phyloP scores from a whole-genome alignment of 2,113 vertebrate genomes.

The Hemicordylus capensis region DNA sequence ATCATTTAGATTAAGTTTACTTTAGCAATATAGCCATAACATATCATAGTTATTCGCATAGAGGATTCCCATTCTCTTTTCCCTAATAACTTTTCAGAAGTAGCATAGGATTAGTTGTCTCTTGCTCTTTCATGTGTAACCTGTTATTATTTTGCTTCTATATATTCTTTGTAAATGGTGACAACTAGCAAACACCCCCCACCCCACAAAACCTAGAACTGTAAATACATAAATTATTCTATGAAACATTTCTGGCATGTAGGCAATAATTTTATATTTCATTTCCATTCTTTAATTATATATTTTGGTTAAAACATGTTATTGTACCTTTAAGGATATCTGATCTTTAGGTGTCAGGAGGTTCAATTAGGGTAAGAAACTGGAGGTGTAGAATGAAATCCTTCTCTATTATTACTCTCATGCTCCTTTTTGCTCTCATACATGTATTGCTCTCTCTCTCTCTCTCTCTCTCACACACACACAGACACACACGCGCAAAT shows the following conservation, averaged over 20 bases:
- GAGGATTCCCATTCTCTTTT: not conserved
- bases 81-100: not conserved
- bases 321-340: not conserved
- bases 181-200: too few species aligned
- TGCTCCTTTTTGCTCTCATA: too few species aligned
- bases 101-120: not conserved
- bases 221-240: not conserved
- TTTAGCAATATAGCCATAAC: not conserved
- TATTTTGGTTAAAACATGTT: not conserved
- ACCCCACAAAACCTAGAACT: not conserved
- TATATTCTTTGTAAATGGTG: not conserved
- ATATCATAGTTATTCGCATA: conserved; percentile 18
- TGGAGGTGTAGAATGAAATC: not conserved
- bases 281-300: not conserved
- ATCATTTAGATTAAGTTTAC: not conserved
- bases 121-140: not conserved
- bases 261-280: too few species aligned
- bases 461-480: too few species aligned
- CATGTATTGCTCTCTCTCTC: too few species aligned
- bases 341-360: not conserved
- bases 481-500: too few species aligned
- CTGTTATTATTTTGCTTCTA: not conserved
- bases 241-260: not conserved
- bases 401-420: too few species aligned
- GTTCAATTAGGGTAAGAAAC: not conserved